Evolutionary conservation across 2,888 invertebrate genomes (phyloP), one percentile per base, ranked within the genome.

Genomic region (Neoascia interrupta): DNA sequence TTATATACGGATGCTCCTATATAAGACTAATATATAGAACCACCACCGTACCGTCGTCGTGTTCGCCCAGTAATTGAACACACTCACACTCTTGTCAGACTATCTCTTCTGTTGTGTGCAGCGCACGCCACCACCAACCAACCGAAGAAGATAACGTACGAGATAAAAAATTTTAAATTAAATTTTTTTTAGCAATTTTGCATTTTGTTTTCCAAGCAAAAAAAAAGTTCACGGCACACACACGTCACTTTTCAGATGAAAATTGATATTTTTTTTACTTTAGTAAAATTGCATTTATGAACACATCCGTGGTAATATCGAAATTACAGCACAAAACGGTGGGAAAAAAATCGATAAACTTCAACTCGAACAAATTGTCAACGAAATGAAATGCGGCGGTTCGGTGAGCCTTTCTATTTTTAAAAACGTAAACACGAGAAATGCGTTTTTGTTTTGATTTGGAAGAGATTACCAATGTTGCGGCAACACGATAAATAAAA

Each of bases 381-480:
- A 39, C 15, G 31, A 56, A 64, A 47, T 41, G 51, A 47, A n/a
- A 47, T 54, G 15, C 19, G 11, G 45, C 34, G 45, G 5, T 28
- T 51, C n/a, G n/a, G n/a, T 61, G 10, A 31, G n/a, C 26, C 6
- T 34, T 51, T 58, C 51, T 64, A 51, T 47, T 54, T 36, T 49
- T 19, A 28, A 61, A 72, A 79, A 79, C 51, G 79, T 79, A 79
- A 79, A 79, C 76, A 75, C 75, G 60, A 66, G 56, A 72, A 73
- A 73, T 73, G 72, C 79, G 60, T 72, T 70, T 73, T 79, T 79
- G 79, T 79, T 79, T 73, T 79, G 79, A 79, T 79, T 79, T 79
- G 43, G 28, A 73, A 36, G 37, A 61, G 68, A 73, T 68, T 73
- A 73, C 61, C 54, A 28, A 79, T 68, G 66, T 80, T 68, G 68